phyloP scores from a whole-genome alignment of 2,888 invertebrate genomes.

The Tenthredo mesomela region DNA sequence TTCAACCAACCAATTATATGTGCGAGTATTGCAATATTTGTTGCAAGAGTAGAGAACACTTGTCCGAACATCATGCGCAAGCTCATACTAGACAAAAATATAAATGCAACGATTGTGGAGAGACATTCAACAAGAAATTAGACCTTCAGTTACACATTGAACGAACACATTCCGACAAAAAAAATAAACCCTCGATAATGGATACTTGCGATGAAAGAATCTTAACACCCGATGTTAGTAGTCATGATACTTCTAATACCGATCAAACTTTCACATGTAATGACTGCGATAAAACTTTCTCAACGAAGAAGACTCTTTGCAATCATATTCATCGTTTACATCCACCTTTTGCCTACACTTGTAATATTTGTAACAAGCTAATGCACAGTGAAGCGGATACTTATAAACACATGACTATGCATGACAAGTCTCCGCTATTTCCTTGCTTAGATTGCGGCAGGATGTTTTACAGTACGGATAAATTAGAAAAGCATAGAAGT shows the following conservation, averaged over 20 bases:
- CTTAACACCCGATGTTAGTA: background rate
- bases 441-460: conserved; percentile 46
- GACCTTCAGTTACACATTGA: conserved; percentile 9
- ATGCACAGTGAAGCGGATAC: conserved; percentile 45
- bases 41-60: conserved; percentile 14
- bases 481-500: conserved; percentile 46
- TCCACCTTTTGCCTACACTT: conserved; percentile 49
- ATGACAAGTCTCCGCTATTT: conserved; percentile 45
- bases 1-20: conserved; percentile 4
- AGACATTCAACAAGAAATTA: background rate
- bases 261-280: conserved; percentile 35
- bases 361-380: conserved; percentile 43
- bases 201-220: background rate
- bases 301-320: conserved; percentile 24
- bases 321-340: conserved; percentile 47
- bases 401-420: conserved; percentile 46
- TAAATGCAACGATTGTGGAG: conserved; percentile 31
- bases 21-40: conserved; percentile 22
- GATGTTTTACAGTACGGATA: conserved; percentile 42
- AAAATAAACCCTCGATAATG: background rate
- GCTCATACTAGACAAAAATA: conserved; percentile 21
- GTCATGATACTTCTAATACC: background rate
- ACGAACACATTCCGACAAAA: background rate
- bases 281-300: conserved; percentile 39
- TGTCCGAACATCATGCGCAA: conserved; percentile 26